Percentiles rank a stretch among this genome's conserved stretches.
Evolutionary conservation across 2,113 vertebrate species (phyloP).

Genomic region (Apodemus speciosus): DNA sequence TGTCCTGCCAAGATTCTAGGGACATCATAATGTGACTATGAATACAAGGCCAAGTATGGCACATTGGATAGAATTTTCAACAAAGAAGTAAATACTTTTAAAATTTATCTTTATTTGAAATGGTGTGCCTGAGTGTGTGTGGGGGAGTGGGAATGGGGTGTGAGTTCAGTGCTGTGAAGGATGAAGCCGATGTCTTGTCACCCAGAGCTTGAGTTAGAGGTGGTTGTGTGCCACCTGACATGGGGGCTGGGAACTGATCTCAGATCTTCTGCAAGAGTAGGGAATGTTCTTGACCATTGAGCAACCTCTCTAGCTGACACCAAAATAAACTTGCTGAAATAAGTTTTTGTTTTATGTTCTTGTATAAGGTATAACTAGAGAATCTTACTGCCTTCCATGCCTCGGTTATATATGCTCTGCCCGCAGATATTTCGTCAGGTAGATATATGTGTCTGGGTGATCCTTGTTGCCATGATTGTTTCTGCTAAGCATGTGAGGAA

Average conservation of each 20-base stretch:
- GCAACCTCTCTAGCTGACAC: background rate
- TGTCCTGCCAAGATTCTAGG: background rate
- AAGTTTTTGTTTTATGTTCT: conserved; percentile 3
- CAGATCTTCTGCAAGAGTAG: background rate
- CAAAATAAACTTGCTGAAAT: background rate
- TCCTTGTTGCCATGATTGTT: background rate
- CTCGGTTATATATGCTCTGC: background rate
- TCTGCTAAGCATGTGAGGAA: background rate
- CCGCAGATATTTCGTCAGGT: background rate
- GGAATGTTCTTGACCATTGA: background rate
- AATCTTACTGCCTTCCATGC: background rate
- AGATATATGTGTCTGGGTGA: background rate
- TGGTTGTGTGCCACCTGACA: too few relatives aligned
- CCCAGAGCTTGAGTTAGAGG: background rate
- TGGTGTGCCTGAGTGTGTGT: background rate
- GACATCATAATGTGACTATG: background rate
- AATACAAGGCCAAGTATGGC: background rate
- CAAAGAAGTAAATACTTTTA: background rate
- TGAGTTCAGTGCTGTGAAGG: background rate
- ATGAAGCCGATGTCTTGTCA: background rate
- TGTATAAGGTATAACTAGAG: background rate
- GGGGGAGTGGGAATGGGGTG: background rate
- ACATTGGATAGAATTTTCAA: background rate
- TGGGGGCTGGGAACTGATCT: background rate
- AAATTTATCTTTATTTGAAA: background rate